Evolutionary conservation across 2,113 vertebrate species (phyloP).

Genomic region (Electrona antarctica): DNA sequence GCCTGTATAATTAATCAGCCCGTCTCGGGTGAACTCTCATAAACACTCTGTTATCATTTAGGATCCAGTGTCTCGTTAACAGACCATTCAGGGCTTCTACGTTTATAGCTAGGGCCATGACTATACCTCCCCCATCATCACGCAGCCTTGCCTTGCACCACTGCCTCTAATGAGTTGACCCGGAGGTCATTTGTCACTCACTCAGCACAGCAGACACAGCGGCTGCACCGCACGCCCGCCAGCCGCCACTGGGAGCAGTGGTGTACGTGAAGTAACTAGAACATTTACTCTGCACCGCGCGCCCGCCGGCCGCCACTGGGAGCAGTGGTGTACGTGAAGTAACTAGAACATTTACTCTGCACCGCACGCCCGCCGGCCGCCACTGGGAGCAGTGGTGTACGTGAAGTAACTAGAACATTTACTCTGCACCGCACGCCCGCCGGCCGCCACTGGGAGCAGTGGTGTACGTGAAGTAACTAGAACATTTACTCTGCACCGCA

Average conservation of each 20-base stretch:
- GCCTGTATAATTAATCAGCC: conserved; percentile 69
- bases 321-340: not conserved
- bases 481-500: too few species aligned
- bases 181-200: conserved; percentile 27
- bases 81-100: conserved; percentile 50
- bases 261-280: too few species aligned
- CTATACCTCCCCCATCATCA: too few species aligned
- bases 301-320: not conserved
- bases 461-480: too few species aligned
- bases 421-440: not conserved
- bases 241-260: not conserved
- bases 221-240: not conserved
- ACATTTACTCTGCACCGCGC: not conserved
- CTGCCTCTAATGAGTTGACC: conserved; percentile 31
- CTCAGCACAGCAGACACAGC: not conserved
- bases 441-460: not conserved
- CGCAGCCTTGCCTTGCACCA: not conserved
- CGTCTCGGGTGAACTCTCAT: conserved; percentile 65
- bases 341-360: not conserved
- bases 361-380: not conserved
- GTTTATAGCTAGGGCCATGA: conserved; percentile 47
- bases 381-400: not conserved
- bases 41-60: conserved; percentile 73
- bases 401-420: too few species aligned
- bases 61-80: conserved; percentile 77